A percentile compares a stretch with the other conserved stretches of the same genome.
These are phyloP conservation scores for Ptychoptera contaminata DNA, from an alignment of 2,888 invertebrate genomes.

Conservation along the genomic window DNA sequence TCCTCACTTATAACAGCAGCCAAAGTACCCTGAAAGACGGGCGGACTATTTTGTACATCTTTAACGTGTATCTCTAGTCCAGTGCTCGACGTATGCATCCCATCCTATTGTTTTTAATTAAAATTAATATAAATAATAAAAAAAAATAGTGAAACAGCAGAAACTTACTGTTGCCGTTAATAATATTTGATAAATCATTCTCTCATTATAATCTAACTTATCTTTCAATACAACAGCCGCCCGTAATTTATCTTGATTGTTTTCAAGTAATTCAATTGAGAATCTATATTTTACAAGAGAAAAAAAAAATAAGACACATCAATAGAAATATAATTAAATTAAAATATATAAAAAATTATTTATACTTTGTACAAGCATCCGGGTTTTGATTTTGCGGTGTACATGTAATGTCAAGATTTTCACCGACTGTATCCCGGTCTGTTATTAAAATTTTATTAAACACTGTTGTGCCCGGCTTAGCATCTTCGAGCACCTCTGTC, in stretches of 20 bases:
- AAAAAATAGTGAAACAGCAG: slow-evolving; percentile 1
- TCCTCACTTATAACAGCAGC: slow-evolving; percentile 68
- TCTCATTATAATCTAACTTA: slow-evolving; percentile 59
- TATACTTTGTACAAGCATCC: slow-evolving; percentile 27
- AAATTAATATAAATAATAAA: slow-evolving; percentile 9
- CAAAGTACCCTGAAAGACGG: slow-evolving; percentile 64
- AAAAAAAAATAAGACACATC: no score
- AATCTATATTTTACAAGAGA: slow-evolving; percentile 16
- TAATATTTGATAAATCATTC: slow-evolving; percentile 61
- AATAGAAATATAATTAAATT: background rate
- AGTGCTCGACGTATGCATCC: slow-evolving; percentile 53
- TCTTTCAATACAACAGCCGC: slow-evolving; percentile 56
- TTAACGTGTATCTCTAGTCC: slow-evolving; percentile 62
- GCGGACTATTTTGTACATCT: slow-evolving; percentile 78
- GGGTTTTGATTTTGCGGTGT: slow-evolving; percentile 32
- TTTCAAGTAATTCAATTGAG: slow-evolving; percentile 21
- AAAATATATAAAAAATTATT: slow-evolving; percentile 12
- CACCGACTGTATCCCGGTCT: slow-evolving; percentile 68
- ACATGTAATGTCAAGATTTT: slow-evolving; percentile 59
- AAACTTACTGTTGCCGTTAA: slow-evolving; percentile 56
- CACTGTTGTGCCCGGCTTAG: slow-evolving; percentile 52
- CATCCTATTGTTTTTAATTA: slow-evolving; percentile 42
- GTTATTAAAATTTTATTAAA: slow-evolving; percentile 55
- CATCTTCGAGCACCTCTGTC: slow-evolving; percentile 61
- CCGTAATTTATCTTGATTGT: slow-evolving; percentile 43